Evolutionary conservation across 2,113 vertebrate genomes (phyloP), one percentile per base, ranked within the genome.

Genomic region (Pollachius pollachius): DNA sequence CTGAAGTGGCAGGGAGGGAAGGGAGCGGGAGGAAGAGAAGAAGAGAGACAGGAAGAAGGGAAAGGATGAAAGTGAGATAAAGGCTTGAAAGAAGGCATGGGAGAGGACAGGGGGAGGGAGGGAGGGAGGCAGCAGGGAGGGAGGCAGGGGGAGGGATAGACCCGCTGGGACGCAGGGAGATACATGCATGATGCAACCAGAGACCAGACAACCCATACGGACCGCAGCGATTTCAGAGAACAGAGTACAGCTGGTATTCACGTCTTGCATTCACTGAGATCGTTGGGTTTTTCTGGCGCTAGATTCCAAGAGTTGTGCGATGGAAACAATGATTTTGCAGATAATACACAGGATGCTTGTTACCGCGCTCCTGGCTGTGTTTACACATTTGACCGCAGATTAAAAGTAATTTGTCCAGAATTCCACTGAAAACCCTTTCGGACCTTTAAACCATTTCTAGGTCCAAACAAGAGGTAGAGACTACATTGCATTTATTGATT

Each of bases 21-120:
- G 18, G 52, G 52, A 34, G 59, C 37, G 19, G 62, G 41, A 58
- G 11, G 34, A 57, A 11, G 23, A 34, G 1, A 13, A 34, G 13
- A 54, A 62, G 52, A 57, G 74, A 65, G 71, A 80, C 72, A 62
- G 76, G 62, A 48, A 65, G 69, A 66, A 75, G 71, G 81, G 65
- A 74, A 70, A 78, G 21, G 65, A 78, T 72, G 25, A 60, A 68
- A 21, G 54, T 18, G 57, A 60, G 30, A 34, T 30, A 68, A 27
- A 59, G 8, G 9, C 7, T 5, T 61, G 48, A 67, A 23, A 57
- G 30, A 23, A 19, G 30, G 18, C 7, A 62, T 15, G 18, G 59
- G n/a, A 25, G 19, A 63, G 63, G 65, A 67, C 72, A 76, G n/a
- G 82, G 75, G 52, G 5, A 27, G 34, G 41, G n/a, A 62, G 27